phyloP scores from a whole-genome alignment of 2,888 invertebrate species.

The Drosophila sordidula region DNA sequence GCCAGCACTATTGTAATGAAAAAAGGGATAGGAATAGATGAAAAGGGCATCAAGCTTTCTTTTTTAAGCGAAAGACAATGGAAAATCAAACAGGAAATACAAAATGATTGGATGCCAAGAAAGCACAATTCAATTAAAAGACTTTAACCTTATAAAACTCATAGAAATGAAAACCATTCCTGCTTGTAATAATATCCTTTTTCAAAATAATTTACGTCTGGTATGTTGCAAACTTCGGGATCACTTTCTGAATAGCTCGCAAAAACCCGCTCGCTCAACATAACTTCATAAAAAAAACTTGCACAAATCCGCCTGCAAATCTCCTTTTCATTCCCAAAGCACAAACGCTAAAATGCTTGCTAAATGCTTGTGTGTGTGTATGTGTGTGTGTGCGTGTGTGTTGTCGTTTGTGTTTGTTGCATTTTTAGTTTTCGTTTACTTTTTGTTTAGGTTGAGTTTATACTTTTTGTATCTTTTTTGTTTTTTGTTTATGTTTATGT shows the following conservation, averaged over 20 bases:
- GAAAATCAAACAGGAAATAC: conserved; percentile 2
- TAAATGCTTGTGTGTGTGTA: conserved; percentile 24
- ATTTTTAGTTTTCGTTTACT: conserved; percentile 55
- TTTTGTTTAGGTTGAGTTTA: conserved; percentile 57
- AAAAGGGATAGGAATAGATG: conserved; percentile 13
- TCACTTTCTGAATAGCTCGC: conserved; percentile 28
- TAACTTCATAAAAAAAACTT: conserved; percentile 32
- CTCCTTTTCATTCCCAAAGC: conserved; percentile 37
- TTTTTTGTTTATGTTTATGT: conserved; percentile 50
- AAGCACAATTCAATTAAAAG: background rate
- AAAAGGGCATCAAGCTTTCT: conserved; percentile 18
- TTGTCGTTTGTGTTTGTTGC: conserved; percentile 44
- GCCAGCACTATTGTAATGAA: conserved; percentile 8
- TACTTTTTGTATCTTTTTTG: conserved; percentile 39
- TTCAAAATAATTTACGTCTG: too few relatives aligned
- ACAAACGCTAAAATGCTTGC: conserved; percentile 44
- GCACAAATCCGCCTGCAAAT: conserved; percentile 47
- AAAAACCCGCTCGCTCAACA: conserved; percentile 38
- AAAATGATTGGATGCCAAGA: background rate
- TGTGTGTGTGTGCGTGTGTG: conserved; percentile 14
- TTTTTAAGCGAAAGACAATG: conserved; percentile 16
- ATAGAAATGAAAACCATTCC: too few relatives aligned
- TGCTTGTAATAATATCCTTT: too few relatives aligned
- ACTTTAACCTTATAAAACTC: too few relatives aligned
- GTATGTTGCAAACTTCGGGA: conserved; percentile 4